These are phyloP conservation scores for Alces alces DNA, from an alignment of 2,113 vertebrate genomes.

Conservation along the genomic window DNA sequence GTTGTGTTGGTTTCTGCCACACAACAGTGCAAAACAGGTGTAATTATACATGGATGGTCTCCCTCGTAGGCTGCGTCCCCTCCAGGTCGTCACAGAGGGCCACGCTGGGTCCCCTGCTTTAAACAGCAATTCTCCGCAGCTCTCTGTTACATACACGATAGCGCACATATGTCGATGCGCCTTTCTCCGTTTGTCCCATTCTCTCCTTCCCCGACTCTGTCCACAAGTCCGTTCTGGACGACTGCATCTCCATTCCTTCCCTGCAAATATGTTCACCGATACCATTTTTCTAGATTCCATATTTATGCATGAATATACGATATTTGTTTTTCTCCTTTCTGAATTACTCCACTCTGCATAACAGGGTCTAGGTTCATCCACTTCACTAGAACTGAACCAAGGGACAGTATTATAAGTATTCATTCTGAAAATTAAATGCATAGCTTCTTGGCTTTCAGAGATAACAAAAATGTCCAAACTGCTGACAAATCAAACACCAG, in stretches of 20 bases:
- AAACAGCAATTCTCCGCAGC: not conserved
- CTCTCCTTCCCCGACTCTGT: not conserved
- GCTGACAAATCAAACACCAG: not conserved
- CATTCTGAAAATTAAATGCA: not conserved
- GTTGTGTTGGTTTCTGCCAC: not conserved
- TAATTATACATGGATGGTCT: rapidly evolving
- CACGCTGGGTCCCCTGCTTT: not conserved
- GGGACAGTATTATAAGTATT: not conserved
- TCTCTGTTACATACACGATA: not conserved
- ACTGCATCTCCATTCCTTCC: not conserved
- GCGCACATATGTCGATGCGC: not conserved
- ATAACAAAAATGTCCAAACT: not conserved
- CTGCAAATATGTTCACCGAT: not conserved
- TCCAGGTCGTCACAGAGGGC: not conserved
- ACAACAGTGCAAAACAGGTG: not conserved
- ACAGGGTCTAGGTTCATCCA: not conserved
- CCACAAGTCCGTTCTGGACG: rapidly evolving
- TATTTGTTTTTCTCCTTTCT: not conserved
- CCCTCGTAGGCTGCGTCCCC: too few relatives aligned
- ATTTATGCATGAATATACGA: not conserved
- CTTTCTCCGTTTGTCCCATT: not conserved
- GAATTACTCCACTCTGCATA: not conserved
- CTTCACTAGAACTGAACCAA: not conserved
- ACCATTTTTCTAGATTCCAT: not conserved
- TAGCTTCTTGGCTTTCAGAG: not conserved